Base-by-base conservation (phyloP, 2,797 vertebrate species). In the Lithobates sylvaticus region DNA sequence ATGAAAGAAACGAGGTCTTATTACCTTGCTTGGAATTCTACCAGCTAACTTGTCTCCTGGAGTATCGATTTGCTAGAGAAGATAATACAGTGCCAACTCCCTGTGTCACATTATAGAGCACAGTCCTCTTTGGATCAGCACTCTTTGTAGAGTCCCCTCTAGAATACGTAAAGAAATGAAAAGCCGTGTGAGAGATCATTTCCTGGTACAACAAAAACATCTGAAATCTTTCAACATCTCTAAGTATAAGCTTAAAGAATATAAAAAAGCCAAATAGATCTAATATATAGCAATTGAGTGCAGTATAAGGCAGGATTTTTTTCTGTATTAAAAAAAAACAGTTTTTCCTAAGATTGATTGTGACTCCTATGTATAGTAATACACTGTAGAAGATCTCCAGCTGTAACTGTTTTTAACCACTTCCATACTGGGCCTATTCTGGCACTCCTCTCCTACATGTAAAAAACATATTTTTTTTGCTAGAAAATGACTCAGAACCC, bases 21-120 rank as follows among this genome's bases (percentile, higher is more conserved):
- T 83, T 74, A 84, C 54, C 76, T 87, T 84, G 68, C 70, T 87
- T 83, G 65, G 81, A 78, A 83, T 58, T 50, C n/a, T 74, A 83
- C 69, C 70, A 87, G 76, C 54, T 68, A 74, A 78, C 76, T 79
- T 75, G 81, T 79, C 76, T 76, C 27, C 23, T 78, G 42, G 58
- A 83, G 73, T 83, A 87, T 87, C 32, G 81, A 87, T 83, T 87
- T 42, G 72, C 54, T 50, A 39, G 65, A 69, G 82, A 86, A 73
- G 76, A 74, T 87, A 58, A 79, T 74, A 87, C 18, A 26, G 61
- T 78, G 69, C 76, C 86, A 87, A 58, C 54, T 83, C n/a, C 36
- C 69, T 34, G 36, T 83, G 58, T 87, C 74, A 75, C 77, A 75
- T 83, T 78, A 75, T 61, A 79, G 80, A 83, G 81, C 81, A 87